Evolutionary conservation across 2,113 vertebrate genomes (phyloP), one percentile per base, ranked within the genome.

Genomic region (Symphodus melops): DNA sequence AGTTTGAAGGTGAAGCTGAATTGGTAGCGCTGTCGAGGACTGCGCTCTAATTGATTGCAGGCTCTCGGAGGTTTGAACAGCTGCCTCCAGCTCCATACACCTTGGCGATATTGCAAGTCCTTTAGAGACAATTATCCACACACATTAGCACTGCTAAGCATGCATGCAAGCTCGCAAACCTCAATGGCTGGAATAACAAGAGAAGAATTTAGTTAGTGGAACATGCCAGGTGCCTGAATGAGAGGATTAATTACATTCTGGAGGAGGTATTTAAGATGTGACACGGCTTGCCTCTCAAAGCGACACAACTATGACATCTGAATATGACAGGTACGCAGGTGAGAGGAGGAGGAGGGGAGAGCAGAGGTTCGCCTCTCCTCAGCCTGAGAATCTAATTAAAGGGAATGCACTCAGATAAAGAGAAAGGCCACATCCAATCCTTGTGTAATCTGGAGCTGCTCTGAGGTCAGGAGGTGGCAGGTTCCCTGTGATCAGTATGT

Each of bases 1-100:
- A 68, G 83, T 87, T 82, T 87, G 88, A 89, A 92, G 92, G 88
- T 91, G 90, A 92, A 52, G 77, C 75, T 36, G 67, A 68, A 76
- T 75, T 48, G 57, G 44, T 74, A 70, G 70, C 11, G 60, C 68
- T 46, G 76, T 76, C 72, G 51, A 81, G 68, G 87, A 70, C 70
- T 56, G 70, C 20, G 71, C 75, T 79, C 53, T 92, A 88, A 88
- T 92, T 88, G 87, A 89, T 86, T 76, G 79, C 74, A 41, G 33
- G 78, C 84, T 88, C 71, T 69, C 85, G 84, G 87, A 88, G 82
- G 55, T 54, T 80, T 70, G 75, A 90, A 77, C 84, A 85, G 82
- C 88, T 86, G 76, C 82, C 77, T 74, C 25, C 67, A 25, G 75
- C 67, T 36, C 53, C 37, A 3, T 17, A 64, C 75, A 88, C 73